Evolutionary conservation across 2,888 invertebrate genomes (phyloP), one percentile per base, ranked within the genome.

Genomic region (Eristalinus sepulchralis): DNA sequence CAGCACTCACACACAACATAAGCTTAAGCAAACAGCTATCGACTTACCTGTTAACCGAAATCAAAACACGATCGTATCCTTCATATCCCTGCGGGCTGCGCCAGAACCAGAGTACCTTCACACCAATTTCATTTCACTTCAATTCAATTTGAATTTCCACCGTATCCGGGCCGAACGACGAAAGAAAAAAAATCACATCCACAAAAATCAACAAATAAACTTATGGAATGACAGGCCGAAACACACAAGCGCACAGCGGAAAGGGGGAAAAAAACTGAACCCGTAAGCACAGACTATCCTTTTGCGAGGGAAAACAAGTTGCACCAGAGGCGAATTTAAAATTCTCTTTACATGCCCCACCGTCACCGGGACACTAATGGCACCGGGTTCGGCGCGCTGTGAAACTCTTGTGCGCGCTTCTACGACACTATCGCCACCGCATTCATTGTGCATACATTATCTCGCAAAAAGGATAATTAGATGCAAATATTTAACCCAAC

Each of bases 401-500:
- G 24, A 17, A 64, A 59, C 55, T 55, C 31, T 24, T 24, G 53
- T 62, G 47, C 24, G 24, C 1, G 24, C 9, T 63, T 27, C 60
- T 72, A 59, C 10, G 24, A 36, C 33, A 47, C 60, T 27, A 64
- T 57, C 60, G 64, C 10, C 63, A 33, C 63, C 11, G 20, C 34
- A 68, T 55, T 67, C 63, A 63, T 68, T 55, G 34, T 75, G 68
- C 24, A 22, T 31, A 22, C 64, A 39, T 22, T 31, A 55, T 66
- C 66, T 36, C n/a, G 13, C 60, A 67, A 27, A 53, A 62, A 62
- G 60, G 55, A 31, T 36, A 55, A 73, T 80, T 80, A 36, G 59
- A 63, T 63, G 72, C 64, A 72, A 66, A 82, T 66, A 71, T 82
- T 76, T 60, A 71, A 34, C 31, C 47, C 47, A 47, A 47, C 47